Evolutionary conservation across 2,113 vertebrate species (phyloP), one percentile per base, ranked within the genome.

Genomic region (Elephas maximus): DNA sequence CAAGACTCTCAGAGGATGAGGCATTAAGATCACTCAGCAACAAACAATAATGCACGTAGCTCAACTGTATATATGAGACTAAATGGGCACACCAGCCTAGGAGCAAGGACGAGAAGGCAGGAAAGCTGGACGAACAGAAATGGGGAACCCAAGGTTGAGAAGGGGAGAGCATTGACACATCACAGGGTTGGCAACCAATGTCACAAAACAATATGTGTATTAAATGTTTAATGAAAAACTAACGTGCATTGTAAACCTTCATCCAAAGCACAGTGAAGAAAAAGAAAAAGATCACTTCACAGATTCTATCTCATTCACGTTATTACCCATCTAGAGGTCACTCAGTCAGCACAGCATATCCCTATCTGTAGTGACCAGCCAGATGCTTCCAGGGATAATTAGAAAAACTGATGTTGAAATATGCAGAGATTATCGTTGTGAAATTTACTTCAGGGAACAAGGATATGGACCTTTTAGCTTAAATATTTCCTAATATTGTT

Each of bases 371-470:
- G 48, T 62, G 51, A 84, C 53, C 41, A 95, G 74, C 45, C 60
- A 88, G 18, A 71, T 69, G 41, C 83, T 77, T 81, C 78, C 41
- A 44, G 44, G 15, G 23, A 44, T 76, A 89, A 90, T 83, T 84
- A 71, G 69, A 87, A 92, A 33, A 44, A 83, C 1, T 76, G 62
- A 57, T 84, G 51, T 57, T 76, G 60, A 95, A 93, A 60, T 83
- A 82, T 30, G 62, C n/a, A 73, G 74, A 60, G 28, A 51, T 93
- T 37, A 73, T 90, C n/a, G 30, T 37, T 78, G 28, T 44, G 69
- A 44, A 67, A 90, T 94, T 92, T 69, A 69, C 23, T 48, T 91
- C 62, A 74, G 33, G 51, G 24, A 0, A 48, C 48, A 82, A 92
- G 20, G 28, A 24, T 78, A 45, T 63, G 2, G 33, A 69, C 18